phyloP scores from a whole-genome alignment of 2,888 invertebrate genomes.

The Hecatera dysodea region DNA sequence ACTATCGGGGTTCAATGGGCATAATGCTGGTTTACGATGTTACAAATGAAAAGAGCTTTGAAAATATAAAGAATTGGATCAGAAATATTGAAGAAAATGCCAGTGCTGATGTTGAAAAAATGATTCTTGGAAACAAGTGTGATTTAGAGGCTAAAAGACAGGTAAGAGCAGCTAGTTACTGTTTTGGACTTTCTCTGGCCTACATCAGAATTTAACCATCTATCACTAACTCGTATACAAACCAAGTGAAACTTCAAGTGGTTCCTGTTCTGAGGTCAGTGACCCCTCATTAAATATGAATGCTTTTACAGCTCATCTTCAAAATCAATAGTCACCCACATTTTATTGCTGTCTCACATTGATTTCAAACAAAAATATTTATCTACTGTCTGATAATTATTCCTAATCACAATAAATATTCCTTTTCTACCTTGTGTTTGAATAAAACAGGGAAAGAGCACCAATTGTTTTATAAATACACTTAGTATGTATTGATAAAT shows the following conservation, averaged over 20 bases:
- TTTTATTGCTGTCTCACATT: neutral
- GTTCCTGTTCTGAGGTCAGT: slow-evolving; percentile 10
- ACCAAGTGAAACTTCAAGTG: neutral
- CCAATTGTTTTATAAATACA: slow-evolving; percentile 26
- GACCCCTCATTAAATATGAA: slow-evolving; percentile 18
- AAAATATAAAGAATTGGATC: slow-evolving; percentile 99
- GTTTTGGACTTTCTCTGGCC: neutral
- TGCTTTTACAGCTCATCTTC: neutral
- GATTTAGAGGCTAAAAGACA: slow-evolving; percentile 99
- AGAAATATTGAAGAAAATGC: slow-evolving; percentile 99
- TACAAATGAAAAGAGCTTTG: slow-evolving; percentile 99
- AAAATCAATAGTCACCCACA: slow-evolving; percentile 16
- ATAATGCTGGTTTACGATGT: slow-evolving; percentile 99
- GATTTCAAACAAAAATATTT: neutral
- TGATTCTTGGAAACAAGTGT: slow-evolving; percentile 99
- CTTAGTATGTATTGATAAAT: slow-evolving; percentile 13
- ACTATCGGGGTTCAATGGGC: slow-evolving; percentile 99
- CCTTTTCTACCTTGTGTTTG: neutral
- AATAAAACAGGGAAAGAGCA: slow-evolving; percentile 16
- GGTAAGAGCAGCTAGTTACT: slow-evolving; percentile 80
- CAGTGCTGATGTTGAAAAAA: slow-evolving; percentile 99
- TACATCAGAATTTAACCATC: neutral
- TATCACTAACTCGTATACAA: slow-evolving; percentile 9
- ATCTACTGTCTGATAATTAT: neutral
- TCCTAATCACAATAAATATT: neutral